Evolutionary conservation across 2,888 invertebrate genomes (phyloP).

Genomic region (Dryobotodes eremita): DNA sequence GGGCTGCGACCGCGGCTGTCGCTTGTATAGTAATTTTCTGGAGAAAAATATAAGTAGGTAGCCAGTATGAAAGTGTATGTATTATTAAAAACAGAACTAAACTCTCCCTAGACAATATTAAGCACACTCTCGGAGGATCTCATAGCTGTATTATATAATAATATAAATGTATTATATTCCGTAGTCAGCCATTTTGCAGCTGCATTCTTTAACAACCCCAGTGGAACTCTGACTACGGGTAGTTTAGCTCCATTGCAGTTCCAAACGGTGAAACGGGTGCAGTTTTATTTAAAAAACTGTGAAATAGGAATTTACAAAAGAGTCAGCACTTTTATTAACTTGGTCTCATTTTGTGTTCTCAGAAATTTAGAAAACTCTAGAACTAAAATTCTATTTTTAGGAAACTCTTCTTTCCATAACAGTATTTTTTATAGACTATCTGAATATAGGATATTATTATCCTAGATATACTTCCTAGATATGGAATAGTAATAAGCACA

Average conservation of each 20-base stretch:
- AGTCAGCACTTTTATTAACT: constrained; percentile 1
- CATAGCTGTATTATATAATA: constrained; percentile 23
- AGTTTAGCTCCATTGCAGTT: constrained; percentile 25
- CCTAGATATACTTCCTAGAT: too few relatives aligned
- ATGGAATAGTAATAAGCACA: neutral
- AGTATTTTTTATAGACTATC: neutral
- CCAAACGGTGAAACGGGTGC: neutral
- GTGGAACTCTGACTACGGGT: constrained; percentile 34
- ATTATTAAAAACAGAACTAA: constrained; percentile 1
- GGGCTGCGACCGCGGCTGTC: too few relatives aligned
- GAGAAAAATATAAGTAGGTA: neutral
- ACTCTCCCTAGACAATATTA: neutral
- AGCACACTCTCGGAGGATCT: constrained; percentile 12
- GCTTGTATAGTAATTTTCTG: neutral
- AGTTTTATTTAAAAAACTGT: constrained; percentile 12
- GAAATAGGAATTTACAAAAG: neutral
- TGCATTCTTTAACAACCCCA: constrained; percentile 29
- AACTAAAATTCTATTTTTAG: too few relatives aligned
- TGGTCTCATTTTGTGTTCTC: neutral
- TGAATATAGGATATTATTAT: neutral
- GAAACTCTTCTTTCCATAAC: neutral
- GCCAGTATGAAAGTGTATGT: neutral
- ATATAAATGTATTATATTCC: constrained; percentile 7
- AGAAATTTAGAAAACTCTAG: too few relatives aligned
- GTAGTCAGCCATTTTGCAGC: constrained; percentile 34